Evolutionary conservation across 2,113 vertebrate species (phyloP), one percentile per base, ranked within the genome.

Genomic region (Mormyrus iriodes): DNA sequence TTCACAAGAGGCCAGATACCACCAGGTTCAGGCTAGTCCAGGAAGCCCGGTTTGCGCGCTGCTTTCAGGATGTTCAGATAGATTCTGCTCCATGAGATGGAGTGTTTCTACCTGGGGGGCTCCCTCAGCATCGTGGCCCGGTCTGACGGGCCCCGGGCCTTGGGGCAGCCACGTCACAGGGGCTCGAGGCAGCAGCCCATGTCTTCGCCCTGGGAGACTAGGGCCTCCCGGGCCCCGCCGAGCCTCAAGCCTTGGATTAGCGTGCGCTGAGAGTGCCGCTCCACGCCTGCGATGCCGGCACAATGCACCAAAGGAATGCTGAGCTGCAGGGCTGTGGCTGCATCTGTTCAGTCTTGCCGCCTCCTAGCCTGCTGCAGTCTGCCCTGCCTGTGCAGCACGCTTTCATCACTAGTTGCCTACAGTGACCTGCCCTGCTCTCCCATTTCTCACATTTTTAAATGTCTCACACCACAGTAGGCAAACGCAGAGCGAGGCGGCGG

Each of bases 311-410:
- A 61, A 90, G 53, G 86, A 90, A 88, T 85, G 52, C 39, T 83
- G 51, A 39, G 76, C 48, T 31, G 44, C 88, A 51, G 88, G n/a
- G 49, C 73, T 42, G 49, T 19, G 27, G 55, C 65, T 35, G 46
- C 69, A 87, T 76, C 35, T 87, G 89, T 88, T 88, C 61, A 82
- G 89, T 90, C 89, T 90, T 90, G 89, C 89, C n/a, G 24, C 85
- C 42, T 46, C 15, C 51, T 49, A 2, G 9, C 9, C 5, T 49
- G 87, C 7, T 55, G 51, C 73, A 52, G 35, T 83, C 76, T 58
- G 65, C 35, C 13, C 76, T n/a, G 42, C 48, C 24, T n/a, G 65
- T 27, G 86, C 86, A 46, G 53, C 52, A 39, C 51, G 7, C 52
- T 65, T 87, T 46, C 58, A 44, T 21, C 86, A 87, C 17, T n/a